Evolutionary conservation across 53 echinoderm and acorn worm species (phyloP).

Genomic region (Arbacia lixula): DNA sequence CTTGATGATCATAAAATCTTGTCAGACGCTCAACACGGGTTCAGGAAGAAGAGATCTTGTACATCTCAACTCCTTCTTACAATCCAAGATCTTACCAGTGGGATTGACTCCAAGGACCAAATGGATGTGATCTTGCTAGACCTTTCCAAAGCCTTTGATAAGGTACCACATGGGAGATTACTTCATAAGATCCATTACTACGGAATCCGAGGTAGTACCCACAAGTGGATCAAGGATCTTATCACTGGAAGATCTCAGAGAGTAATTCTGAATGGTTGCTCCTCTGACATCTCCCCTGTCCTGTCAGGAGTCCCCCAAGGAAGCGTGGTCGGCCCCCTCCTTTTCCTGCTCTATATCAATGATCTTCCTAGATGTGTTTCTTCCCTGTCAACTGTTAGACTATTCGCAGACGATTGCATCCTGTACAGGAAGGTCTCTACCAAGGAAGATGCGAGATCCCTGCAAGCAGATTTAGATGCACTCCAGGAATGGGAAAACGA

Average conservation of each 20-base stretch:
- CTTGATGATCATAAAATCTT: conserved; percentile 15
- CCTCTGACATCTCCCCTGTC: conserved; percentile 21
- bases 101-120: conserved; percentile 7
- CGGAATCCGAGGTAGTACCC: conserved; percentile 35
- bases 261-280: conserved; percentile 52
- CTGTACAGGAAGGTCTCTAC: neutral
- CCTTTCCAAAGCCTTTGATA: conserved; percentile 52
- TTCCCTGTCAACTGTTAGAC: neutral
- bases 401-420: conserved; percentile 62
- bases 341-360: conserved; percentile 57
- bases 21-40: conserved; percentile 2
- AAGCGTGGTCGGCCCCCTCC: conserved; percentile 52
- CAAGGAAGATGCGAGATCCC: neutral
- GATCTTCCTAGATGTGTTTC: conserved; percentile 19
- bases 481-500: neutral
- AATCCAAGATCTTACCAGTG: neutral
- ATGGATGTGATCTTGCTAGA: conserved; percentile 18
- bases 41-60: neutral
- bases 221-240: conserved; percentile 53
- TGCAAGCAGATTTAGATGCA: too few relatives aligned
- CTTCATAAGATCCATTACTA: conserved; percentile 38
- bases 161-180: conserved; percentile 36
- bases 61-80: conserved; percentile 1
- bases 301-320: conserved; percentile 61
- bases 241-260: conserved; percentile 3